These are phyloP conservation scores for Ardeotis arabs DNA, from an alignment of 2,113 vertebrate genomes.

Conservation along the genomic window DNA sequence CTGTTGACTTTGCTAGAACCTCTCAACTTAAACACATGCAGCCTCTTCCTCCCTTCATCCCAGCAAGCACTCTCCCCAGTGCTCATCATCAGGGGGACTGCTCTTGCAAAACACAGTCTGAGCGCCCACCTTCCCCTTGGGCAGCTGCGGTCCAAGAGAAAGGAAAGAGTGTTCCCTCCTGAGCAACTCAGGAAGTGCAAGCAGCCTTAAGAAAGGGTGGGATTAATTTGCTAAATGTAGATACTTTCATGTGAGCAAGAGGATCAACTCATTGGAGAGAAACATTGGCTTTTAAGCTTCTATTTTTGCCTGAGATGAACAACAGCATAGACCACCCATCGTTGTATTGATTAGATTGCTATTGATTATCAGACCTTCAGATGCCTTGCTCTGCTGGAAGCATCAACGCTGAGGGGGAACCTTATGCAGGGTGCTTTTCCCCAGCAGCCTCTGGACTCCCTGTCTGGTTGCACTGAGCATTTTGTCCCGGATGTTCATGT, in stretches of 20 bases:
- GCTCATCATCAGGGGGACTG: background rate
- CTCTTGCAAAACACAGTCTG: background rate
- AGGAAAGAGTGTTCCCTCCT: background rate
- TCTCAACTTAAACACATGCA: background rate
- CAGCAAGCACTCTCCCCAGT: rapidly evolving
- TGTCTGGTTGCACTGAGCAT: background rate
- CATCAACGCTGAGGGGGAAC: rapidly evolving
- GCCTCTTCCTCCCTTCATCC: background rate
- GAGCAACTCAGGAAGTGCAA: background rate
- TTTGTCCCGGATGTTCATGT: background rate
- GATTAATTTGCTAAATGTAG: background rate
- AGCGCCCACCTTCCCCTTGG: background rate
- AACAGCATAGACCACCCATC: background rate
- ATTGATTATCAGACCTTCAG: background rate
- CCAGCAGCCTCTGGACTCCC: background rate
- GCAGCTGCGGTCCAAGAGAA: background rate
- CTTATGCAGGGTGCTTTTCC: background rate
- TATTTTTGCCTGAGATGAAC: background rate
- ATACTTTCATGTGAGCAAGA: background rate
- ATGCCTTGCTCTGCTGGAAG: background rate
- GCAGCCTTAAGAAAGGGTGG: background rate
- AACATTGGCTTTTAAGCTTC: background rate
- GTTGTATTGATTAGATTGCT: background rate
- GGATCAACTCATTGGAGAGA: background rate
- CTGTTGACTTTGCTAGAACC: background rate